A percentile compares a stretch with the other conserved stretches of the same genome.
phyloP scores from a whole-genome alignment of 2,113 vertebrate species.

The Electrona antarctica region DNA sequence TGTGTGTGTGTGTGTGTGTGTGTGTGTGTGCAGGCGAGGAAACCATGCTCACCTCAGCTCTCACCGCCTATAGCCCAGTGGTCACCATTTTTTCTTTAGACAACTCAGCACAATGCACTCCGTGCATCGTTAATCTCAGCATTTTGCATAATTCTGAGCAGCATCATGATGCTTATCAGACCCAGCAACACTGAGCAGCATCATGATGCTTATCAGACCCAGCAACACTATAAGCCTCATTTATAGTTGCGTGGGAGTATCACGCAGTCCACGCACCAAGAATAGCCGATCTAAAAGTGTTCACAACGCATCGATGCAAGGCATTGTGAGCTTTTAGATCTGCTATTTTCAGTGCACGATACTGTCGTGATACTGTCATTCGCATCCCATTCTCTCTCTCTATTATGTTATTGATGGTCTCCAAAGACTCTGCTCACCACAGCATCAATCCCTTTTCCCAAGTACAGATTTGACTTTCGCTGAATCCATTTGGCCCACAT shows the following conservation, averaged over 20 bases:
- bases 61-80: constrained; percentile 27
- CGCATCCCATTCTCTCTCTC: constrained; percentile 17
- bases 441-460: constrained; percentile 30
- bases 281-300: too few relatives aligned
- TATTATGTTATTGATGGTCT: constrained; percentile 24
- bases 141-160: constrained; percentile 18
- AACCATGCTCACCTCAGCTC: constrained; percentile 34
- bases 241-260: too few relatives aligned
- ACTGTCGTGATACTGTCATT: neutral
- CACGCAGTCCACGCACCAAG: too few relatives aligned
- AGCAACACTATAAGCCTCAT: neutral
- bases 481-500: constrained; percentile 57
- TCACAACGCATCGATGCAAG: too few relatives aligned
- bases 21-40: constrained; percentile 5
- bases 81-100: constrained; percentile 8
- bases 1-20: neutral
- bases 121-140: constrained; percentile 26
- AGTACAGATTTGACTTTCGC: constrained; percentile 41
- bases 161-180: constrained; percentile 14
- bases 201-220: constrained; percentile 12
- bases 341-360: too few relatives aligned
- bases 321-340: too few relatives aligned
- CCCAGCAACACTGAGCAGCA: constrained; percentile 10
- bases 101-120: constrained; percentile 3
- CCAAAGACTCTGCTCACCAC: neutral